Percentiles rank a stretch among this genome's conserved stretches.
phyloP scores from a whole-genome alignment of 2,797 vertebrate species.

The Scolopax bukidnonensis region DNA sequence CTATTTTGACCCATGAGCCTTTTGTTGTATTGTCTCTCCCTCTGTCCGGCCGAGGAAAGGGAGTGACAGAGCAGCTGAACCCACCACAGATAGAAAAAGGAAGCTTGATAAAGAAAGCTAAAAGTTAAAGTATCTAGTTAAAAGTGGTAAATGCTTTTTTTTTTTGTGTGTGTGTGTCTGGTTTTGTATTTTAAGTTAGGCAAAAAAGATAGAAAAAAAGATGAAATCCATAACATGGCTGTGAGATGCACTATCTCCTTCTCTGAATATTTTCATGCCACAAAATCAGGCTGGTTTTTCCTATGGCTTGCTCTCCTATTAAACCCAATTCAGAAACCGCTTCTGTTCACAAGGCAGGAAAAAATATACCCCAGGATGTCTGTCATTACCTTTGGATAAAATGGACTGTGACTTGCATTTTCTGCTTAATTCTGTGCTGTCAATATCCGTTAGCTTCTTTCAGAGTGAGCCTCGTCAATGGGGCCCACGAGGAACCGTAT shows the following conservation, averaged over 20 bases:
- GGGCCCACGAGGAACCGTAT: not conserved
- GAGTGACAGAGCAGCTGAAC: not conserved
- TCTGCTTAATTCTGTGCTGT: not conserved
- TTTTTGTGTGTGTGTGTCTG: not conserved
- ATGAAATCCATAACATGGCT: not conserved
- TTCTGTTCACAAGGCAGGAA: not conserved
- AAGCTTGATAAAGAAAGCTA: not conserved
- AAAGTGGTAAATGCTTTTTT: not conserved
- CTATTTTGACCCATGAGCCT: accelerated
- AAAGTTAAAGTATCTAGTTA: not conserved
- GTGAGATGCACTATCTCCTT: not conserved
- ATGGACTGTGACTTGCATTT: not conserved
- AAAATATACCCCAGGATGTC: not conserved
- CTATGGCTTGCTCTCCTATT: not conserved
- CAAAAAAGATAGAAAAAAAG: not conserved
- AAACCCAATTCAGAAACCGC: not conserved
- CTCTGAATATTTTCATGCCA: not conserved
- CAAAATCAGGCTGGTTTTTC: not conserved
- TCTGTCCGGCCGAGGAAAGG: not conserved
- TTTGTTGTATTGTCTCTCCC: not conserved
- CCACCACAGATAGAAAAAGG: not conserved
- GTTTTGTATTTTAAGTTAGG: not conserved
- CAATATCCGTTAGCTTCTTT: not conserved
- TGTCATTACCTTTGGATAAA: not conserved
- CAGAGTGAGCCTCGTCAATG: not conserved